Evolutionary conservation across 1,140 invertebrate genomes (phyloP).

Genomic region (Brachionus paranguensis): DNA sequence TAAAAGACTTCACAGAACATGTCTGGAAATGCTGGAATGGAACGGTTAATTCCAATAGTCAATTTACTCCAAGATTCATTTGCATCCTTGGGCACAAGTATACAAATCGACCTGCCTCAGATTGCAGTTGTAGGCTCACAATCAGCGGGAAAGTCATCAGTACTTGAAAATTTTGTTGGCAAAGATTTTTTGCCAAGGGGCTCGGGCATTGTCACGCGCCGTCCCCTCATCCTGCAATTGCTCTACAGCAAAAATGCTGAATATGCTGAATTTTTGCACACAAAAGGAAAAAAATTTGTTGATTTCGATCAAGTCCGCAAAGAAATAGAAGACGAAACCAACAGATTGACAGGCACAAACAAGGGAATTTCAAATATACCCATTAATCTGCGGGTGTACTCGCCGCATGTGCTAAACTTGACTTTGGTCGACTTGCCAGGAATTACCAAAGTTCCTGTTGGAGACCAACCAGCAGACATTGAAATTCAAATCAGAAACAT

Average conservation of each 20-base stretch:
- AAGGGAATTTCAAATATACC: slow-evolving; percentile 97
- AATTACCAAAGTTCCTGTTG: slow-evolving; percentile 56
- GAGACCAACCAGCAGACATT: slow-evolving; percentile 56
- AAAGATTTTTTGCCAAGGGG: slow-evolving; percentile 66
- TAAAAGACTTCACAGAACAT: not conserved
- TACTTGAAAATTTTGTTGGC: slow-evolving; percentile 98
- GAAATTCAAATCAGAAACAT: slow-evolving; percentile 54
- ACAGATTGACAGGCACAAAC: slow-evolving; percentile 88
- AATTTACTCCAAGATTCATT: slow-evolving; percentile 99
- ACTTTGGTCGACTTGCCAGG: slow-evolving; percentile 56
- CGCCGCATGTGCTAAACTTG: slow-evolving; percentile 71
- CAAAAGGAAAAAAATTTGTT: slow-evolving; percentile 90
- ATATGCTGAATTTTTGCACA: slow-evolving; percentile 96
- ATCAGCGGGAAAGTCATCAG: slow-evolving; percentile 96
- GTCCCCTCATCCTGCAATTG: slow-evolving; percentile 93
- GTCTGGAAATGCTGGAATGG: slow-evolving; percentile 75
- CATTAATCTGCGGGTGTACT: slow-evolving; percentile 95
- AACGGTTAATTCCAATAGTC: slow-evolving; percentile 93
- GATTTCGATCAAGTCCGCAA: slow-evolving; percentile 91
- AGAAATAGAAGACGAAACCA: slow-evolving; percentile 97
- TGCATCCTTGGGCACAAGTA: slow-evolving; percentile 93
- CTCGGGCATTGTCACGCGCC: slow-evolving; percentile 90
- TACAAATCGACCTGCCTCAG: slow-evolving; percentile 93
- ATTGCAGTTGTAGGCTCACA: slow-evolving; percentile 99
- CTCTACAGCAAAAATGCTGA: slow-evolving; percentile 69